Conservation (phyloP, 2,113 vertebrate genomes). For the Rhadina sibilatrix region DNA sequence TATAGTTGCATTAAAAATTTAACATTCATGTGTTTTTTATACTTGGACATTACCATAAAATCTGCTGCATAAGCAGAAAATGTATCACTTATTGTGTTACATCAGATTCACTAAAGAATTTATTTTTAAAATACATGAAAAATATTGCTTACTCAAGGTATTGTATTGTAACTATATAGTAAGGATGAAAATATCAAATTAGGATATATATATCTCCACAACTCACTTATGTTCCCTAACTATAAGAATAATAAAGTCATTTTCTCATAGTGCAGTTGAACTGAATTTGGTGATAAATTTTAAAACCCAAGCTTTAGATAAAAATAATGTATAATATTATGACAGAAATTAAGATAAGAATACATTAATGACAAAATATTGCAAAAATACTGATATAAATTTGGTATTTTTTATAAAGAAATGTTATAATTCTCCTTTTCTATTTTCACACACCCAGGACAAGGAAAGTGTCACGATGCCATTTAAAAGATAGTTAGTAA, state of each 20-base stretch:
- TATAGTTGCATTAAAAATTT: background rate
- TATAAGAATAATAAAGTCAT: background rate
- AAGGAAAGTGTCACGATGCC: background rate
- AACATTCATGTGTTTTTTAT: background rate
- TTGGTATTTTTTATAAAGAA: background rate
- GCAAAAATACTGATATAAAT: background rate
- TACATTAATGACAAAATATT: background rate
- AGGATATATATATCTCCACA: background rate
- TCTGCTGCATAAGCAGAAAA: background rate
- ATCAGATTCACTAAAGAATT: background rate
- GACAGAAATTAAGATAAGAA: background rate
- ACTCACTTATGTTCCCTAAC: background rate
- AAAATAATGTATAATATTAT: background rate
- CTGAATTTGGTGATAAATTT: background rate
- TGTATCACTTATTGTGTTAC: background rate
- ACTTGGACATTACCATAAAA: background rate
- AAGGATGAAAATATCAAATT: background rate
- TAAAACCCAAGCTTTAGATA: background rate
- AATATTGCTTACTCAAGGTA: background rate
- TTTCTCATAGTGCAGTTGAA: background rate
- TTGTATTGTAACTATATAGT: background rate
- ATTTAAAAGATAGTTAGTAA: background rate
- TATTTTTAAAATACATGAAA: background rate
- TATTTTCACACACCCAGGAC: background rate
- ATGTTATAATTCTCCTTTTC: background rate